Conservation (phyloP, 2,888 invertebrate species). For the Cryptocheilus praepositus region DNA sequence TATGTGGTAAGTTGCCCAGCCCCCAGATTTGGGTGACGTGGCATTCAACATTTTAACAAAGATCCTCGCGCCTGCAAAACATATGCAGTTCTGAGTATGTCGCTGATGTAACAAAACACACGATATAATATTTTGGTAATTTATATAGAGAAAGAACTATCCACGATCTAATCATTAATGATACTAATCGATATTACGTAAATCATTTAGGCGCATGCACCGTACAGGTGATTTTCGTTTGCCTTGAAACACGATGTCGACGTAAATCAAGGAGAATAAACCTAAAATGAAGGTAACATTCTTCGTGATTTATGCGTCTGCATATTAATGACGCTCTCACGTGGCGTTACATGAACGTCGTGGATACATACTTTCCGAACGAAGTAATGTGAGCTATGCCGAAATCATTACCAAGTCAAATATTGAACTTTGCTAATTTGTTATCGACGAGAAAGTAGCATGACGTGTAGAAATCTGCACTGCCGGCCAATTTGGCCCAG, state of each 20-base stretch:
- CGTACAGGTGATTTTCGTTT: background rate
- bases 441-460: conserved; percentile 47
- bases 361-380: conserved; percentile 4
- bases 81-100: no score
- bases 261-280: background rate
- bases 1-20: no score
- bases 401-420: conserved; percentile 54
- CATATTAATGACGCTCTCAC: conserved; percentile 21
- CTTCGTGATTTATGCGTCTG: conserved; percentile 22
- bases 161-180: no score
- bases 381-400: conserved; percentile 22
- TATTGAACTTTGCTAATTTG: conserved; percentile 58
- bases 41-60: no score
- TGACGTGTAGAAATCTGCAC: conserved; percentile 46
- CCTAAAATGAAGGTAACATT: conserved; percentile 10
- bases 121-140: no score
- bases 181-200: no score
- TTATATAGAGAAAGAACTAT: no score
- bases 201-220: conserved; percentile 13
- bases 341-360: conserved; percentile 6
- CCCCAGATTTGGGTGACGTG: no score
- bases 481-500: conserved; percentile 63
- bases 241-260: background rate
- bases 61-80: no score
- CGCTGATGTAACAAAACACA: no score